phyloP scores from a whole-genome alignment of 2,113 vertebrate genomes.

The Neolamprologus brichardi region DNA sequence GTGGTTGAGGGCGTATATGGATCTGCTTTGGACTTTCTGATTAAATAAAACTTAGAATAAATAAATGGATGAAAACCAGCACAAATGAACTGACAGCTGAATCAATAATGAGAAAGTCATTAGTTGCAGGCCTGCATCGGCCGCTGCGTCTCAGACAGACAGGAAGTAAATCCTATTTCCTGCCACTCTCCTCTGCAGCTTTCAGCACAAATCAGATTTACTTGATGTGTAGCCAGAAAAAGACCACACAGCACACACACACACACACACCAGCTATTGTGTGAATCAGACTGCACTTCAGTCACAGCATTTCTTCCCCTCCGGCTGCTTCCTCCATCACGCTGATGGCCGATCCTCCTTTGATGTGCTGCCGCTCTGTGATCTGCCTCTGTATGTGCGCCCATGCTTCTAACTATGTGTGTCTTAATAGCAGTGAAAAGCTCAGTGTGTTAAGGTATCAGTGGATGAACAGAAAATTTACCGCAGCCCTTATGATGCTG shows the following conservation, averaged over 20 bases:
- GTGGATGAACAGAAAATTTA: neutral
- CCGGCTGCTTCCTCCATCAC: constrained; percentile 38
- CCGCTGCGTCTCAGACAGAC: neutral
- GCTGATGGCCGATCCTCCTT: constrained; percentile 10
- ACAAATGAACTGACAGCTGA: neutral
- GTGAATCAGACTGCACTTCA: constrained; percentile 41
- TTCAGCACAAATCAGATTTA: constrained; percentile 53
- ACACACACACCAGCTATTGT: constrained; percentile 4
- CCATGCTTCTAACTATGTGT: neutral
- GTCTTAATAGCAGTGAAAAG: neutral
- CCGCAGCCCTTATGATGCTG: neutral
- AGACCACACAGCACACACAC: neutral
- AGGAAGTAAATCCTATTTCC: constrained; percentile 52
- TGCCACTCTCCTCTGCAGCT: constrained; percentile 33
- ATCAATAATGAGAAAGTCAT: neutral
- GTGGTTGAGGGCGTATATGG: neutral
- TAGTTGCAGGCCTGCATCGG: neutral
- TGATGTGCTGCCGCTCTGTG: constrained; percentile 21
- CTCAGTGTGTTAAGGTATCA: neutral
- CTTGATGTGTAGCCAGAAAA: constrained; percentile 42
- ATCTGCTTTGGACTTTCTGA: neutral
- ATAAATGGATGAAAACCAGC: neutral
- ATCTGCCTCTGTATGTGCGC: neutral
- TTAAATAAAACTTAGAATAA: neutral
- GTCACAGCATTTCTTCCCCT: constrained; percentile 34